Percentiles rank a stretch among this genome's conserved stretches.
Evolutionary conservation across 2,797 vertebrate species (phyloP).

Genomic region (Acridotheres tristis): DNA sequence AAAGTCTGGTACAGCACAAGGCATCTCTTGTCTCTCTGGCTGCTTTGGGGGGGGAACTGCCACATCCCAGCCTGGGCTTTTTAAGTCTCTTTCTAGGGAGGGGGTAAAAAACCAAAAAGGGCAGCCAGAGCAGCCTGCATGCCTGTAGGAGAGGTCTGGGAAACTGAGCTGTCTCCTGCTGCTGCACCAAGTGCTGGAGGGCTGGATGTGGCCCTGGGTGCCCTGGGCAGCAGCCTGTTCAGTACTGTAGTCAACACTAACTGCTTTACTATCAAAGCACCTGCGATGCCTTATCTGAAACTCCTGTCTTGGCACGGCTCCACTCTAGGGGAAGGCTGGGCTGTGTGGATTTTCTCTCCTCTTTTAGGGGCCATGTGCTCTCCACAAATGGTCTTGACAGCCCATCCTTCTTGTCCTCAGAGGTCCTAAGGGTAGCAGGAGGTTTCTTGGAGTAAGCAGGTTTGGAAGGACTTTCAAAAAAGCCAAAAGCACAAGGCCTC

Average conservation of each 20-base stretch:
- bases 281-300: conserved; percentile 74
- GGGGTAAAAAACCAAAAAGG: background rate
- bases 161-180: background rate
- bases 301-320: background rate
- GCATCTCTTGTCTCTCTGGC: background rate
- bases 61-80: background rate
- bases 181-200: background rate
- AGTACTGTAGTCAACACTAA: conserved; percentile 48
- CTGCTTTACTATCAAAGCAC: conserved; percentile 70
- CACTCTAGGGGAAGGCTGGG: background rate
- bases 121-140: background rate
- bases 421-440: background rate
- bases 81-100: conserved; percentile 5
- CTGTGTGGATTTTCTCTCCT: background rate
- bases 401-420: background rate
- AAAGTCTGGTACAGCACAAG: conserved; percentile 49
- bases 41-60: background rate
- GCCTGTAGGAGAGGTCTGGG: background rate
- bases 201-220: background rate
- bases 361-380: background rate
- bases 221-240: conserved; percentile 11
- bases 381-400: background rate
- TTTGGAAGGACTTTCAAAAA: background rate
- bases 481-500: conserved; percentile 28
- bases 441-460: conserved; percentile 7